Evolutionary conservation across 1,140 invertebrate species (phyloP), one percentile per base, ranked within the genome.

Genomic region (Brachionus angularis): DNA sequence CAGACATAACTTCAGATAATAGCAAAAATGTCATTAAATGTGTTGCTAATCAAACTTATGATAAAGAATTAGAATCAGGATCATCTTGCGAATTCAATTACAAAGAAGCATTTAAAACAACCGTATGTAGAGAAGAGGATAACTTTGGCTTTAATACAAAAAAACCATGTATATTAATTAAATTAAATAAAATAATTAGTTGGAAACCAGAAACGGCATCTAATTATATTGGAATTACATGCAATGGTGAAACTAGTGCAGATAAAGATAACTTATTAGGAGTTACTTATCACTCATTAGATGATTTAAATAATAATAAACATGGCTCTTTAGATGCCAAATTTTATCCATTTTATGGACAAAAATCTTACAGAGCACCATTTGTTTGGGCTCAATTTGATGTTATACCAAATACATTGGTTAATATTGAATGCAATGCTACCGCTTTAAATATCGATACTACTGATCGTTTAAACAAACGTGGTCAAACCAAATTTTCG

Each of bases 361-460:
- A 64, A 47, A 42, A 42, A 29, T 12, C 34, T 18, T 64, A 64
- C 2, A 31, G 58, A 5, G 44, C 36, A 0, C 58, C 58, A 5
- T 64, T 64, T 47, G 58, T 64, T 18, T 64, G 58, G 58, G 58
- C 21, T 21, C 58, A 47, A 64, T 64, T 64, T 10, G 58, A 64
- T 5, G 7, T 64, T n/a, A 3, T 3, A 16, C 16, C 58, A 25
- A 64, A 64, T 29, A 64, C 58, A 25, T 42, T 64, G 34, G 31
- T 64, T 29, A 64, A 64, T 64, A 47, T 64, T 64, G 36, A 44
- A 27, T 64, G 58, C 34, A 42, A 47, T 25, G 58, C 58, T 10
- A 39, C 36, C 33, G 58, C 58, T 31, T 31, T 39, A 16, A 64
- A 64, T 16, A 64, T 64, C 29, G 58, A 64, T 36, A 64, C 36